Evolutionary conservation across 2,113 vertebrate species (phyloP), one percentile per base, ranked within the genome.

Genomic region (Onychostoma macrolepis): DNA sequence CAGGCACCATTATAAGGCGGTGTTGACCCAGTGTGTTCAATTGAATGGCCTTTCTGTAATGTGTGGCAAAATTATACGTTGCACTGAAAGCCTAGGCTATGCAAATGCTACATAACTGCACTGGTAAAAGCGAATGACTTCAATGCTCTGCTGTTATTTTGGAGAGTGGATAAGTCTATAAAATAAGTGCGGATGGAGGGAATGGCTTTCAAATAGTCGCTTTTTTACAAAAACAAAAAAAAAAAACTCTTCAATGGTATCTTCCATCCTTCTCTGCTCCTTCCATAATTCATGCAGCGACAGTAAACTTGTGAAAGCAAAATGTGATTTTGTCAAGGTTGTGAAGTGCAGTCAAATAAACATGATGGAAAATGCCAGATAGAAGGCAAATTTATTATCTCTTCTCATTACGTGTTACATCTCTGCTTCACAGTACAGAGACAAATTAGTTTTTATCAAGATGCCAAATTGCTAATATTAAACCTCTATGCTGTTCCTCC

Each of bases 51-150:
- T 86, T 63, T 65, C n/a, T 87, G 48, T 79, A 65, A 87, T 90
- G 67, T 83, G 79, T 50, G 30, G 48, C 83, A 21, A 86, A 89
- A 88, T 84, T 76, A 87, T 86, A 89, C 24, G 15, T 74, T 85
- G 41, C 86, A 75, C 11, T 56, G 88, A 80, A 81, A 85, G 61
- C 36, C 85, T 26, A 67, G 53, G 10, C 6, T 26, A 86, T 87
- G 85, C 86, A 89, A 85, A 90, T 87, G 85, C 26, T 45, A n/a
- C 21, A 84, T 84, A 86, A 80, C 89, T 77, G 83, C 83, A 48
- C 53, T 13, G 83, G 83, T 85, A 72, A 83, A 86, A 83, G 84
- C 75, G 21, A 80, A 87, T 85, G 79, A 86, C 84, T 76, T 72
- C 74, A 80, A n/a, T 65, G 72, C 74, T 30, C 53, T 65, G 28